A percentile compares a stretch with the other conserved stretches of the same genome.
phyloP scores from a whole-genome alignment of 2,113 vertebrate species.

The Leptobrachium ailaonicum region DNA sequence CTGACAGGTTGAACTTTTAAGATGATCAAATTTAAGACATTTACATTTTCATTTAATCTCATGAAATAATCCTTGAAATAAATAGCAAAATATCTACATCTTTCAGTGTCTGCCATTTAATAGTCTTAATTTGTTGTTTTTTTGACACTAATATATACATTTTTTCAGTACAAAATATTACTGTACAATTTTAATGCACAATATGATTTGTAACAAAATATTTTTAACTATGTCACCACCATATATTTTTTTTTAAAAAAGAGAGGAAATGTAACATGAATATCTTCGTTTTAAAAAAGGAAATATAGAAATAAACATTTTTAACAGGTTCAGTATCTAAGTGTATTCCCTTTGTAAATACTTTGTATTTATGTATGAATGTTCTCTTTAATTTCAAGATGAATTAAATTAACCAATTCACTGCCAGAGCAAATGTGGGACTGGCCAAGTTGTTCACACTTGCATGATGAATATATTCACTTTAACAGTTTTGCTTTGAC shows the following conservation, averaged over 20 bases:
- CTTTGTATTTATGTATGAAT: conserved; percentile 48
- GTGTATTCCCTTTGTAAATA: conserved; percentile 58
- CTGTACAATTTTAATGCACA: conserved; percentile 78
- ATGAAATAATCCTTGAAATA: conserved; percentile 90
- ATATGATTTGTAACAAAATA: conserved; percentile 79
- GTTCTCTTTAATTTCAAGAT: not conserved
- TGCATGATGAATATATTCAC: too few species aligned
- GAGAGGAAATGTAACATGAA: not conserved
- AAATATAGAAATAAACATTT: conserved; percentile 58
- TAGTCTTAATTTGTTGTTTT: conserved; percentile 57
- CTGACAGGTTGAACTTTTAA: conserved; percentile 69
- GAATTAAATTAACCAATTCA: conserved; percentile 6
- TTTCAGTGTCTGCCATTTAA: conserved; percentile 69
- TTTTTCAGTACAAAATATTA: conserved; percentile 77
- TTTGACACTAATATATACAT: conserved; percentile 71
- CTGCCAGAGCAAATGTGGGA: not conserved
- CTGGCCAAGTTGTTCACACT: not conserved
- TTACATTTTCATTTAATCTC: conserved; percentile 60
- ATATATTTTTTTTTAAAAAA: conserved; percentile 6
- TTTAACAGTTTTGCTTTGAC: too few species aligned
- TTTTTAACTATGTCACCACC: conserved; percentile 68
- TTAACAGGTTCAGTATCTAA: conserved; percentile 38
- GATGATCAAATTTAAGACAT: conserved; percentile 70
- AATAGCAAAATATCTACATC: conserved; percentile 92
- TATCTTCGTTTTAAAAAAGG: conserved; percentile 47